Conservation (phyloP, 2,797 vertebrate species). For the Peromyscus eremicus region DNA sequence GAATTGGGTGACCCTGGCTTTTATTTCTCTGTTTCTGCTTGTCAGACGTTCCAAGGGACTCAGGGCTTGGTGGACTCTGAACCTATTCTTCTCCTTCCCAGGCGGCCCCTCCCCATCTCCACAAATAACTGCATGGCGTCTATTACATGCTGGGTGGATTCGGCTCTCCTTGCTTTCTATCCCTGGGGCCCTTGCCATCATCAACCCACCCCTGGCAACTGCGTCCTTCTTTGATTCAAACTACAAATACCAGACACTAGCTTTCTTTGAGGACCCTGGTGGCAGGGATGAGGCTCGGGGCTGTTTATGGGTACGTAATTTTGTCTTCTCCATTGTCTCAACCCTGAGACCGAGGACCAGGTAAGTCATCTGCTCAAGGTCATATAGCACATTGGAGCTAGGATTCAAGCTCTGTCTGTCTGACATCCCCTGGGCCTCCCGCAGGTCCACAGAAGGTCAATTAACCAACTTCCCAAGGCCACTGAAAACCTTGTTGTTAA, state of each 20-base stretch:
- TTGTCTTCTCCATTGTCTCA: background rate
- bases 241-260: background rate
- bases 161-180: background rate
- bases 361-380: background rate
- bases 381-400: background rate
- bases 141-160: background rate
- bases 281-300: background rate
- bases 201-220: too few species aligned
- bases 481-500: background rate
- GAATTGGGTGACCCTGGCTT: background rate
- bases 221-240: constrained; percentile 20
- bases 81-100: background rate
- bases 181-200: background rate
- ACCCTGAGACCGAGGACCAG: background rate
- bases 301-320: background rate
- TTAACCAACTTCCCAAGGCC: background rate
- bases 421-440: background rate
- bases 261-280: background rate
- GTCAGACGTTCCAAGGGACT: background rate
- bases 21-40: constrained; percentile 22
- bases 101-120: background rate
- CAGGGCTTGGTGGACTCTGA: constrained; percentile 37
- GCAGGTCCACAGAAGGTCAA: background rate
- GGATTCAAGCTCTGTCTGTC: background rate
- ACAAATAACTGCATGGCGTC: background rate